A percentile compares a stretch with the other conserved stretches of the same genome.
phyloP scores from a whole-genome alignment of 2,888 invertebrate genomes.

The Synanthedon vespiformis region DNA sequence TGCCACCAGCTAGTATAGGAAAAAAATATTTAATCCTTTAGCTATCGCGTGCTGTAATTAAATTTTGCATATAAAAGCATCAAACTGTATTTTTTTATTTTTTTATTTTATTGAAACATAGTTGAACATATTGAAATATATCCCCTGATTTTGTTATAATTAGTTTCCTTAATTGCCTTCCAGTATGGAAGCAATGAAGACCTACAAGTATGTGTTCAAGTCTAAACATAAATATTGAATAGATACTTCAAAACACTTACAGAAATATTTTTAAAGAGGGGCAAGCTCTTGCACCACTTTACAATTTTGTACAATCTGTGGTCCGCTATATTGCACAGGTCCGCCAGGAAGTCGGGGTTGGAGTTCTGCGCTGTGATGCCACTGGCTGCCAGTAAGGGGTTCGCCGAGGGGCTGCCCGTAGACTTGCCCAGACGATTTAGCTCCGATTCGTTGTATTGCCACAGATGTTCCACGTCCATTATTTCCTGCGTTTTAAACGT shows the following conservation, averaged over 20 bases:
- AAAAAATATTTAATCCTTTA: too few species aligned
- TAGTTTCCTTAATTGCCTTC: too few species aligned
- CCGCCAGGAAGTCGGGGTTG: slow-evolving; percentile 87
- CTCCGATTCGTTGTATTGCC: slow-evolving; percentile 93
- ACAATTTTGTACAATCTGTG: slow-evolving; percentile 96
- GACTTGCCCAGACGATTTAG: slow-evolving; percentile 73
- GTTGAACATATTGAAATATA: too few species aligned
- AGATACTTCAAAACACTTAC: slow-evolving; percentile 60
- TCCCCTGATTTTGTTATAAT: too few species aligned
- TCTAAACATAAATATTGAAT: too few species aligned
- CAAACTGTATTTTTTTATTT: too few species aligned
- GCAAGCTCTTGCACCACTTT: slow-evolving; percentile 98
- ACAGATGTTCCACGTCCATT: slow-evolving; percentile 95
- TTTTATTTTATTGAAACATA: too few species aligned
- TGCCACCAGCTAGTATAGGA: too few species aligned
- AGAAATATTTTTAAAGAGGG: slow-evolving; percentile 95
- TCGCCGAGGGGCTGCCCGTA: slow-evolving; percentile 45
- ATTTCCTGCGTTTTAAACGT: slow-evolving; percentile 75
- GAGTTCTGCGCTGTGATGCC: slow-evolving; percentile 72
- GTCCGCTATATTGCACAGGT: slow-evolving; percentile 94
- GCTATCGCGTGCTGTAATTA: too few species aligned
- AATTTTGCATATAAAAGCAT: too few species aligned
- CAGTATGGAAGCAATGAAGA: too few species aligned
- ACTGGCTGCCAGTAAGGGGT: slow-evolving; percentile 57
- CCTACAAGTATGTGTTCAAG: too few species aligned